Base-by-base conservation (phyloP, 2,888 invertebrate species). In the Ethmia dodecea region DNA sequence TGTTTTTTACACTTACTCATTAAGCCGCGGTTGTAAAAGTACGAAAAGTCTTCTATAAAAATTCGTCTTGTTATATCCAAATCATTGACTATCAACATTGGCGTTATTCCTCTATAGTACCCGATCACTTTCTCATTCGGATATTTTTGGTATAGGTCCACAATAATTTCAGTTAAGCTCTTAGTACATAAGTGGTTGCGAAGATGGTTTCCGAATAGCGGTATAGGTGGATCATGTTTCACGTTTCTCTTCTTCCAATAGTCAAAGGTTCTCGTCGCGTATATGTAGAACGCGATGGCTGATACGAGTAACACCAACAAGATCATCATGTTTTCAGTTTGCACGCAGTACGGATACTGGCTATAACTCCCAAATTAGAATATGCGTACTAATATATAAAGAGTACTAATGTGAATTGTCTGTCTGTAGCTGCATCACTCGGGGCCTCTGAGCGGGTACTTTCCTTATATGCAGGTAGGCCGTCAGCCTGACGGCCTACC, bases 101-200 rank as follows among this genome's bases (percentile, higher is more conserved):
- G 50, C 0, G 33, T 36, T 27, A 44, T 50, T 3, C 43, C 48
- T 4, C 51, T 37, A 30, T 45, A 61, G 16, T 47, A 40, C 0
- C 63, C 64, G 3, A 62, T 55, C 13, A 43, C 47, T 31, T 42
- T 51, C 30, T 60, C 60, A 5, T 47, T 31, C 0, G 58, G 56
- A 35, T 43, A 58, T 8, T 35, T 40, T 6, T 36, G 37, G 33
- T 62, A 55, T 3, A 48, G 35, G 3, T 43, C 47, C 0, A 37
- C 34, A 4, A 53, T 45, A 4, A 49, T 37, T 13, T 60, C 53
- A 0, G 54, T 40, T 2, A 55, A 11, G 29, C 56, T 53, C 4
- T 32, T 39, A 10, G 30, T 35, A 13, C 40, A 38, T 1, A 45
- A 29, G 29, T 49, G 45, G 9, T 48, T 40, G 6, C 20, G 34